These are phyloP conservation scores for Crocuta crocuta DNA, from an alignment of 2,113 vertebrate genomes.

Conservation along the genomic window DNA sequence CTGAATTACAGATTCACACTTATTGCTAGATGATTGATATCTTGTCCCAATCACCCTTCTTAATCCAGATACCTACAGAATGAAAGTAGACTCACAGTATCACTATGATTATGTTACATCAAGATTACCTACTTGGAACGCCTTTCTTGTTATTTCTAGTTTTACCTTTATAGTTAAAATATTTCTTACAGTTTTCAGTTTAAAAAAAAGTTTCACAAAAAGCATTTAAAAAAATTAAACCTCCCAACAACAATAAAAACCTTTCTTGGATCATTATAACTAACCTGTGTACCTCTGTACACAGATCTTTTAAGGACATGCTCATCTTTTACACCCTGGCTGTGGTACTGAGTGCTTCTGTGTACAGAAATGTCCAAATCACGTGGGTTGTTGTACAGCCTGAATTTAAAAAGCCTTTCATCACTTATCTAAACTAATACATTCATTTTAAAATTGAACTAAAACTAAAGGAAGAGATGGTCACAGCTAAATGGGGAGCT, in stretches of 20 bases:
- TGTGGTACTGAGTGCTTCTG: neutral
- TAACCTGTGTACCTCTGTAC: neutral
- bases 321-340: neutral
- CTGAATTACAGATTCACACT: neutral
- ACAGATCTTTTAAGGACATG: neutral
- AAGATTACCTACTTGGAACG: too few species aligned
- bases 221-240: neutral
- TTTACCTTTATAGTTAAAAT: neutral
- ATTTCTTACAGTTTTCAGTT: neutral
- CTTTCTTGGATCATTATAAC: neutral
- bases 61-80: neutral
- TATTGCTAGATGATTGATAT: neutral
- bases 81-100: neutral
- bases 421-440: neutral
- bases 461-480: neutral
- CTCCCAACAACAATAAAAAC: neutral
- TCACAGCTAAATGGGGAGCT: neutral
- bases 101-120: neutral
- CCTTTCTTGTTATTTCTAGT: neutral
- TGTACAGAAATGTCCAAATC: neutral
- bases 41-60: neutral
- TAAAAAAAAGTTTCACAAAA: neutral
- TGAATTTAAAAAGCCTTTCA: neutral
- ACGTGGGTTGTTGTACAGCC: neutral
- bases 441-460: neutral